Percentiles rank a stretch among this genome's conserved stretches.
Evolutionary conservation across 2,797 vertebrate species (phyloP).

Genomic region (Calcarius lapponicus): DNA sequence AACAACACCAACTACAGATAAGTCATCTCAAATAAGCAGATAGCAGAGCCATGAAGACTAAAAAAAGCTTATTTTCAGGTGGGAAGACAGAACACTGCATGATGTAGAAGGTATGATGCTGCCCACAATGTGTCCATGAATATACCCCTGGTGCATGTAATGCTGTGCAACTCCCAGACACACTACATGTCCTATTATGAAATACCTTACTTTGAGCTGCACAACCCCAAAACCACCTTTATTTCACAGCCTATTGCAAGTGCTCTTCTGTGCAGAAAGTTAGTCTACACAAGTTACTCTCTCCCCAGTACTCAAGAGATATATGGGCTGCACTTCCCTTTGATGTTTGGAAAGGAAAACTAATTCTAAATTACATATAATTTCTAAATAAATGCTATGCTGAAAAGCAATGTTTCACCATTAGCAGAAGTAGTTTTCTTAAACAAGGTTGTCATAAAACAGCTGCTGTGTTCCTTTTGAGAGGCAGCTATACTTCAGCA

Average conservation of each 20-base stretch:
- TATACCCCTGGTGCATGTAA: background rate
- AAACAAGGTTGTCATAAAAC: background rate
- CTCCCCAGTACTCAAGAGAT: slow-evolving; percentile 18
- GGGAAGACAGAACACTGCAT: background rate
- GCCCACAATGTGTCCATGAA: background rate
- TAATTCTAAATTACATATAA: background rate
- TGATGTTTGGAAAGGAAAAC: slow-evolving; percentile 28
- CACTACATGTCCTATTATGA: background rate
- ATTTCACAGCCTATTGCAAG: slow-evolving; percentile 16
- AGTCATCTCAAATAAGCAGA: slow-evolving; percentile 26
- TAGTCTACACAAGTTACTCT: background rate
- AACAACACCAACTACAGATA: slow-evolving; percentile 21
- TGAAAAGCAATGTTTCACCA: slow-evolving; percentile 12
- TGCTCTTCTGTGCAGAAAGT: slow-evolving; percentile 22
- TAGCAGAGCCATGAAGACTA: background rate
- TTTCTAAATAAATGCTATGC: background rate
- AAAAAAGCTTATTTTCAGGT: slow-evolving; percentile 25
- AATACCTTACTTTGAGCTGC: background rate
- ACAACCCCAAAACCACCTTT: slow-evolving; percentile 3
- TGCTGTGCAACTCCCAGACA: background rate
- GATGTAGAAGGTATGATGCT: background rate
- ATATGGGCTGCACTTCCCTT: background rate
- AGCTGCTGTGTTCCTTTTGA: slow-evolving; percentile 11
- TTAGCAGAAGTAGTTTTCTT: slow-evolving; percentile 7
- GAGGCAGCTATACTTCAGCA: slow-evolving; percentile 3